Base-by-base conservation (phyloP, 2,888 invertebrate genomes). In the Teinopalpus imperialis region DNA sequence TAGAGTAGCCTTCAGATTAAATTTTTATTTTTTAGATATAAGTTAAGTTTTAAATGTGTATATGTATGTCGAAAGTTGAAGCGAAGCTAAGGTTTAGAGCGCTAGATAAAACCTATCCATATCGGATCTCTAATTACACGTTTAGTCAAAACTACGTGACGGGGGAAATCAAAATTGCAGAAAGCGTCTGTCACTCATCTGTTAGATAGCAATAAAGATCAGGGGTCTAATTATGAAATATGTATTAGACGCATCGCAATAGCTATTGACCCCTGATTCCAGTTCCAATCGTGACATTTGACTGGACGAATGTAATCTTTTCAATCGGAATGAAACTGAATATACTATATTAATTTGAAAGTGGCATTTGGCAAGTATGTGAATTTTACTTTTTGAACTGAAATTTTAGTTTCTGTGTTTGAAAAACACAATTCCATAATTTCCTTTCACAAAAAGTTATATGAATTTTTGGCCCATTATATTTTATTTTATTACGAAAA, bases 201-300 rank as follows among this genome's bases (percentile, higher is more conserved):
- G 14, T 31, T 23, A 13, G 14, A 30, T 23, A 23, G 30, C n/a
- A 23, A 23, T 21, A 30, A 21, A 40, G 30, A 40, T 40, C 21
- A 31, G 16, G 23, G 40, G 30, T 23, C 14, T 44, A 44, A 37
- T 44, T 37, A 44, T 24, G 36, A 44, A 36, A 37, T 8, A 26
- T n/a, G n/a, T 9, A 18, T 44, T 10, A 26, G 24, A 3, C 10
- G 16, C 37, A 37, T 31, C 37, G 37, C 44, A 37, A 37, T 37
- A 31, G 9, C 37, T 10, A 10, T 26, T 78, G 81, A 77, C 77
- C 76, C 72, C 49, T 56, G 56, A 55, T 74, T 75, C 82, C 74
- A 73, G 81, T 81, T 78, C 58, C 59, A 54, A 67, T 59, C 61
- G 62, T 77, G 80, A 72, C 79, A 80, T 80, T 82, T 81, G 64